phyloP scores from a whole-genome alignment of 2,888 invertebrate genomes.

The Patella caerulea region DNA sequence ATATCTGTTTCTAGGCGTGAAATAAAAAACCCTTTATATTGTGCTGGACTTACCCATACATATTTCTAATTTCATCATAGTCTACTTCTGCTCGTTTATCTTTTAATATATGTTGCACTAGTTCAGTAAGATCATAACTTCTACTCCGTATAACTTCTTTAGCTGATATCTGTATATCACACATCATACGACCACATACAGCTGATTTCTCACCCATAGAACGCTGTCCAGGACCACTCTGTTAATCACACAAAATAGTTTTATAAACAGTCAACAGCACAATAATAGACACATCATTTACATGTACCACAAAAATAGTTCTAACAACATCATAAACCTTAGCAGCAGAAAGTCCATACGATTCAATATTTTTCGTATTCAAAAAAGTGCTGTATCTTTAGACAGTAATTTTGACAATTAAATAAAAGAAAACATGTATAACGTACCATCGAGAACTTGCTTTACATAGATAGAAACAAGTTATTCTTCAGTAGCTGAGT shows the following conservation, averaged over 20 bases:
- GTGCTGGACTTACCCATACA: constrained; percentile 60
- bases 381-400: too few species aligned
- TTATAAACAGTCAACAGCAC: background rate
- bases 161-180: constrained; percentile 92
- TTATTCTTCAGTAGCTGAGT: too few species aligned
- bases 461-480: too few species aligned
- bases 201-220: constrained; percentile 59
- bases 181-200: constrained; percentile 86
- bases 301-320: too few species aligned
- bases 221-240: constrained; percentile 52
- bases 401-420: too few species aligned
- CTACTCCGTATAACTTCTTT: constrained; percentile 92
- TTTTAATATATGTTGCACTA: constrained; percentile 72
- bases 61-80: constrained; percentile 64
- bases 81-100: constrained; percentile 62
- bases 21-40: too few species aligned
- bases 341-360: too few species aligned
- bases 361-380: too few species aligned
- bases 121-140: constrained; percentile 88
- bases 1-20: too few species aligned
- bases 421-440: too few species aligned
- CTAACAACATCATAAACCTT: too few species aligned
- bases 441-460: too few species aligned
- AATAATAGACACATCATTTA: background rate
- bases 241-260: background rate